Evolutionary conservation across 2,888 invertebrate genomes (phyloP).

Genomic region (Agrilus mali): DNA sequence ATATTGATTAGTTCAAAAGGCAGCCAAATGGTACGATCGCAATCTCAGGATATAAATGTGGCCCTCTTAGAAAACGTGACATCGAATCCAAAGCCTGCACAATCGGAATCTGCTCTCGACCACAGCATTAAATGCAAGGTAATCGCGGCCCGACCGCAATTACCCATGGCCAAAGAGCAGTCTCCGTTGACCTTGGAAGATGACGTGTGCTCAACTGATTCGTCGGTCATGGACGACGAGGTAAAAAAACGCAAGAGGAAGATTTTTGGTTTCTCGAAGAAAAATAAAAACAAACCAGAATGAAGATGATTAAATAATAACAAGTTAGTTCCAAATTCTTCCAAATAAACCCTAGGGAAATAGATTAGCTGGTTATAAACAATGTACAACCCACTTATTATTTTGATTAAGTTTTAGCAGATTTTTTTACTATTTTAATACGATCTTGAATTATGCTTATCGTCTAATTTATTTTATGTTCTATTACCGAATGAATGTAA

Average conservation of each 20-base stretch:
- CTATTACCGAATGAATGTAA: no score
- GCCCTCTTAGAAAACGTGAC: slow-evolving; percentile 19
- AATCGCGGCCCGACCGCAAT: slow-evolving; percentile 9
- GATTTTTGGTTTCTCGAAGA: slow-evolving; percentile 43
- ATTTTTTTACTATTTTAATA: no score
- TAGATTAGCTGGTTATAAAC: no score
- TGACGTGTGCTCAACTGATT: slow-evolving; percentile 55
- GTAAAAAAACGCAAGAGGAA: slow-evolving; percentile 47
- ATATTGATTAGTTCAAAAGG: slow-evolving; percentile 17
- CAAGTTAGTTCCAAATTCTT: no score
- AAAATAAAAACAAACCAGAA: slow-evolving; percentile 35
- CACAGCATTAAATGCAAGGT: slow-evolving; percentile 8
- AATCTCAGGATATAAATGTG: slow-evolving; percentile 39
- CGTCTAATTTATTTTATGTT: no score
- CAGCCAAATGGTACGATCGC: slow-evolving; percentile 34
- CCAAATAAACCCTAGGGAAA: no score
- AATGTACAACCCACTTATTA: no score
- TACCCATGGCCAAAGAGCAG: slow-evolving; percentile 23
- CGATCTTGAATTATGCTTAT: no score
- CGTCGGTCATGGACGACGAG: slow-evolving; percentile 54
- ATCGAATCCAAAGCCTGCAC: slow-evolving; percentile 34
- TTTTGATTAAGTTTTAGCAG: no score
- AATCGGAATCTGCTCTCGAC: slow-evolving; percentile 38
- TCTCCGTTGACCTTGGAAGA: slow-evolving; percentile 38
- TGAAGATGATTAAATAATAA: slow-evolving; percentile 4